Evolutionary conservation across 2,888 invertebrate species (phyloP), one percentile per base, ranked within the genome.

Genomic region (Harpalus rubripes): DNA sequence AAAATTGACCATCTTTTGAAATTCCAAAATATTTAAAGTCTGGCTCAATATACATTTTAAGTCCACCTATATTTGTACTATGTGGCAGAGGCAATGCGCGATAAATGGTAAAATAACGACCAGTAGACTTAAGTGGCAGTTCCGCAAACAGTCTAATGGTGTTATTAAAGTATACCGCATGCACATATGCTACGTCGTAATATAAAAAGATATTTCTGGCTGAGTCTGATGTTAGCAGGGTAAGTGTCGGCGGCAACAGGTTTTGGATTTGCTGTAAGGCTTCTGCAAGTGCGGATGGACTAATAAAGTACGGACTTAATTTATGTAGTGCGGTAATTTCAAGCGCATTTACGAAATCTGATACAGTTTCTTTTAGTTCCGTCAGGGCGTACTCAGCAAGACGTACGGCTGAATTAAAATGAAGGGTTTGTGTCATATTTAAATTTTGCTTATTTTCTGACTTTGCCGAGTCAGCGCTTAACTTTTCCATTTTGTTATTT

Each of bases 141-240:
- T 76, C 76, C 8, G 44, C 84, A 63, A 84, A 84, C 15, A 84
- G 6, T 84, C 84, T 61, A 16, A 84, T n/a, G 12, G 76, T 76
- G 7, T 76, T 2, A 56, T 76, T 76, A 41, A 56, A 76, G 56
- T 76, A 76, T n/a, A 18, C 76, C 22, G 76, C 76, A 22, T 52
- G 76, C 8, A 76, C 76, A n/a, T n/a, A 12, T 5, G 56, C 56
- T 7, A 76, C 26, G 12, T 76, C 76, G 18, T 76, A 76, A 76
- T 76, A 76, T 18, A 58, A 26, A 56, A 16, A 76, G 15, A 52
- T 52, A 16, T 76, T 56, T 76, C 12, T 76, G 6, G 52, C 58
- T 7, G 15, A 58, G 56, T 76, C 12, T 56, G 56, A 56, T 56
- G 52, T 52, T 56, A 76, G 2, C 76, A 76, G 18, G 6, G 76